Evolutionary conservation across 2,888 invertebrate species (phyloP).

Genomic region (Epinotia ramella): DNA sequence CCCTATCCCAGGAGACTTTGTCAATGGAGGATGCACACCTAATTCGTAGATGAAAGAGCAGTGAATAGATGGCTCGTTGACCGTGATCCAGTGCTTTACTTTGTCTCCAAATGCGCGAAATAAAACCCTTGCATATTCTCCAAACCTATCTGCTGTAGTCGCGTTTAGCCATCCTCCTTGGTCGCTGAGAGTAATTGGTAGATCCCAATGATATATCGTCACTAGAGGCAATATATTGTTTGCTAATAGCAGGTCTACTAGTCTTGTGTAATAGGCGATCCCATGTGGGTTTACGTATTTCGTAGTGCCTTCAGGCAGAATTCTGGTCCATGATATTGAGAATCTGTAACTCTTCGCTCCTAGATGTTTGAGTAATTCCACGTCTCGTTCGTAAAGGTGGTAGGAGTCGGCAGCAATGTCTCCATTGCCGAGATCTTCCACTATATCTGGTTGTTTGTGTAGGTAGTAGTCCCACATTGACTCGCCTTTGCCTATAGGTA

Average conservation of each 20-base stretch:
- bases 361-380: slow-evolving; percentile 59
- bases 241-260: slow-evolving; percentile 73
- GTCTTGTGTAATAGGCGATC: slow-evolving; percentile 73
- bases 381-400: slow-evolving; percentile 79
- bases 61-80: slow-evolving; percentile 86
- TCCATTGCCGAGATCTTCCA: slow-evolving; percentile 69
- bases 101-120: slow-evolving; percentile 82
- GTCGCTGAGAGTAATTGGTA: slow-evolving; percentile 69
- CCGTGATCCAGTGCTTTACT: slow-evolving; percentile 87
- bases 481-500: slow-evolving; percentile 77
- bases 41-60: slow-evolving; percentile 64
- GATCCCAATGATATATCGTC: slow-evolving; percentile 85
- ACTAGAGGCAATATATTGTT: slow-evolving; percentile 78
- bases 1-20: slow-evolving; percentile 69
- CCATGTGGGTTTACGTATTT: slow-evolving; percentile 46
- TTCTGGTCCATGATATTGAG: slow-evolving; percentile 81
- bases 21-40: slow-evolving; percentile 56
- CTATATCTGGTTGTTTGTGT: slow-evolving; percentile 49
- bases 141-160: slow-evolving; percentile 60
- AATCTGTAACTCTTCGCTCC: slow-evolving; percentile 74
- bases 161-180: slow-evolving; percentile 61
- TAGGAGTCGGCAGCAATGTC: slow-evolving; percentile 86
- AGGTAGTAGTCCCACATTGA: slow-evolving; percentile 78
- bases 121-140: slow-evolving; percentile 67
- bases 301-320: slow-evolving; percentile 48